Percentiles rank a stretch among this genome's conserved stretches.
Conservation (phyloP, 1,140 invertebrate genomes). For the Teleopsis dalmanni region DNA sequence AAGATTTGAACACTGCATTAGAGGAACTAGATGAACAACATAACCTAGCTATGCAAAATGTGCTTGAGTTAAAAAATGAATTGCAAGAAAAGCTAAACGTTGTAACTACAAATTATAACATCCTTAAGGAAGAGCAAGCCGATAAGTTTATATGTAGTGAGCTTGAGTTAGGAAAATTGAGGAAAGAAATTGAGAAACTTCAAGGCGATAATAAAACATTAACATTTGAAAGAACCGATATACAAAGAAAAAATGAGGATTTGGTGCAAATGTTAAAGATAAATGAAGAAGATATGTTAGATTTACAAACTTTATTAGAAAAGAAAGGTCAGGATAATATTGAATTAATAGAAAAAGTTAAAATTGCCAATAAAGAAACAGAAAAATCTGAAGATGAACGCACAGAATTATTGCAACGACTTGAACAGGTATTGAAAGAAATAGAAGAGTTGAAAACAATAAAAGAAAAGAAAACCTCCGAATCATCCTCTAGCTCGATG, state of each 20-base stretch:
- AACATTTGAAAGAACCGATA: constrained; percentile 1
- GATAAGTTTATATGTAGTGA: constrained; percentile 31
- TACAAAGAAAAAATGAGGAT: neutral
- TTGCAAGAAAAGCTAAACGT: constrained; percentile 49
- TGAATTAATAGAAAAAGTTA: constrained; percentile 31
- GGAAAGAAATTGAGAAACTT: constrained; percentile 18
- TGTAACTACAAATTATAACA: constrained; percentile 10
- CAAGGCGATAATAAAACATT: constrained; percentile 3
- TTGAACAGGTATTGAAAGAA: constrained; percentile 15
- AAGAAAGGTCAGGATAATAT: constrained; percentile 26
- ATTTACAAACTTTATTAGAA: constrained; percentile 30
- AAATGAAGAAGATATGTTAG: constrained; percentile 21
- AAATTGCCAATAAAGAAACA: constrained; percentile 16
- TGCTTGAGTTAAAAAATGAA: constrained; percentile 56
- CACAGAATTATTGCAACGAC: constrained; percentile 13
- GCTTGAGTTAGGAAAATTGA: constrained; percentile 20
- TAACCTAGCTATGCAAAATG: constrained; percentile 56
- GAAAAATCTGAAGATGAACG: constrained; percentile 8
- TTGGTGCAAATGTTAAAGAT: constrained; percentile 22
- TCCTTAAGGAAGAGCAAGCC: constrained; percentile 20
- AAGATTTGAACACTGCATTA: constrained; percentile 51
- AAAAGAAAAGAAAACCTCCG: constrained; percentile 37
- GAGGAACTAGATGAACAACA: constrained; percentile 69
- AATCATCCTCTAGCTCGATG: constrained; percentile 33
- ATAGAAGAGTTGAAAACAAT: constrained; percentile 23